phyloP scores from a whole-genome alignment of 2,797 vertebrate species.

The Lepus townsendii region DNA sequence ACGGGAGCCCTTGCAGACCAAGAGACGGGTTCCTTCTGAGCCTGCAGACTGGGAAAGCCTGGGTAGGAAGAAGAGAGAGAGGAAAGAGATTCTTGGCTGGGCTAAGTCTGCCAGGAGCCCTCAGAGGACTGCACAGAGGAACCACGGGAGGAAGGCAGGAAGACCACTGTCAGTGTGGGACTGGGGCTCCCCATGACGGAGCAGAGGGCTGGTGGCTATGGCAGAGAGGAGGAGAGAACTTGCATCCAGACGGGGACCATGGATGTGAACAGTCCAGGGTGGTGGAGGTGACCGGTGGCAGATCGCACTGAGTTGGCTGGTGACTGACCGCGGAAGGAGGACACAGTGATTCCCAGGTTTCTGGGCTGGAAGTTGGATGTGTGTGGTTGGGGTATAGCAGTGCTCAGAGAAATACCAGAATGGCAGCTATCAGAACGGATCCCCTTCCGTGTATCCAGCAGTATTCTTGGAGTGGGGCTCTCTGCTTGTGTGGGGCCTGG shows the following conservation, averaged over 20 bases:
- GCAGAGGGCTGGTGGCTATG: not conserved
- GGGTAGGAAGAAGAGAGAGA: no score
- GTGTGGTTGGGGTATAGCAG: not conserved
- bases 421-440: not conserved
- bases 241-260: accelerated
- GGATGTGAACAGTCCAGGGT: accelerated
- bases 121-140: no score
- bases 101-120: not conserved
- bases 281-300: not conserved
- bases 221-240: not conserved
- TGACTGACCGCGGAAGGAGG: not conserved
- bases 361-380: not conserved
- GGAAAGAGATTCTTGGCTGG: not conserved
- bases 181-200: not conserved
- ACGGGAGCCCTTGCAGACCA: not conserved
- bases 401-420: not conserved
- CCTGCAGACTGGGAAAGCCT: not conserved
- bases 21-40: no score
- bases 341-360: not conserved
- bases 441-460: accelerated
- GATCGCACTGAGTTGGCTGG: accelerated
- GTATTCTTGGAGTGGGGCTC: accelerated
- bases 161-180: accelerated
- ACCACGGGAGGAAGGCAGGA: not conserved
- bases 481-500: not conserved